phyloP scores from a whole-genome alignment of 2,797 vertebrate genomes.

The Salmo trutta region DNA sequence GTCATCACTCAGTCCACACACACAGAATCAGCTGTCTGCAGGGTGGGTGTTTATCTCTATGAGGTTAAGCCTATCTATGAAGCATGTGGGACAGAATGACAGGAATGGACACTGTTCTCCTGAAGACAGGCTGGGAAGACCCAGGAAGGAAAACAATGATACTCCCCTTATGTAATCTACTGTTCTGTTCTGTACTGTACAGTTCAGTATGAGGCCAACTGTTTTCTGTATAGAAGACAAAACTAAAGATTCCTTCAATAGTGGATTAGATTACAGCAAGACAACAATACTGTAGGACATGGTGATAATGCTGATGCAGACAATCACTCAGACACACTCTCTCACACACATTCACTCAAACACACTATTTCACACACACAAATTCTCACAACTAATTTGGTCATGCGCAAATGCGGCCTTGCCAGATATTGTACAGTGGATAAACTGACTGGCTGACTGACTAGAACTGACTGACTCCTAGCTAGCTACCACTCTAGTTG shows the following conservation, averaged over 20 bases:
- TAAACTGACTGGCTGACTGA: neutral
- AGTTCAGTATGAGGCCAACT: neutral
- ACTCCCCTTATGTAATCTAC: neutral
- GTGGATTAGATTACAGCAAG: slow-evolving; percentile 4
- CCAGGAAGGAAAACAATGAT: slow-evolving; percentile 6
- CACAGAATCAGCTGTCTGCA: neutral
- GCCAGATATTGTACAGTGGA: slow-evolving; percentile 2
- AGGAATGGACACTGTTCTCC: slow-evolving; percentile 28
- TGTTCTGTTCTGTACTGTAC: neutral
- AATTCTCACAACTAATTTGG: neutral
- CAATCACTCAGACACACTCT: neutral
- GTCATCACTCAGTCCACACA: neutral
- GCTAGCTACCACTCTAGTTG: slow-evolving; percentile 27
- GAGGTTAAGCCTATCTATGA: slow-evolving; percentile 21
- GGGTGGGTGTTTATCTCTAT: slow-evolving; percentile 26
- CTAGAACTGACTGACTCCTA: slow-evolving; percentile 10
- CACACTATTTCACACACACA: neutral
- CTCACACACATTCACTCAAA: neutral
- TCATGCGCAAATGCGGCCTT: neutral
- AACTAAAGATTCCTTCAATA: neutral
- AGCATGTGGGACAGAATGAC: slow-evolving; percentile 28
- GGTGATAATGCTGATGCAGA: neutral
- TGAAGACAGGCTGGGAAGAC: neutral
- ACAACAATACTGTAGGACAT: neutral
- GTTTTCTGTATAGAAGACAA: neutral